Conservation (phyloP, 2,113 vertebrate genomes). For the Poecile atricapillus region DNA sequence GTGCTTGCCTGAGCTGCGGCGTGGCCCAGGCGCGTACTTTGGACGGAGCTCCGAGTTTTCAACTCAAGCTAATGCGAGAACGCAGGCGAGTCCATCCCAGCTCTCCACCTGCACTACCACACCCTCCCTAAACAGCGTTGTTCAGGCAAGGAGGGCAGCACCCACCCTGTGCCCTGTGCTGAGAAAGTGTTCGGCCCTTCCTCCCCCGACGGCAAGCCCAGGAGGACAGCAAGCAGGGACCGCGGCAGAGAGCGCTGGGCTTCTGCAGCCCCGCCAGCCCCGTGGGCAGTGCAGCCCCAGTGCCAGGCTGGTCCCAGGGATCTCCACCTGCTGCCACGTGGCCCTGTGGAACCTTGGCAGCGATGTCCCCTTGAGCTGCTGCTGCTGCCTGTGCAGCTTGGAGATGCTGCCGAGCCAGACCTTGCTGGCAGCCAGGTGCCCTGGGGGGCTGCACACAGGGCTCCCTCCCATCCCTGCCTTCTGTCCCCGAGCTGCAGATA, state of each 20-base stretch:
- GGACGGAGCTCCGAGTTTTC: not conserved
- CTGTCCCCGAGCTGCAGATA: not conserved
- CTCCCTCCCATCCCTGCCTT: not conserved
- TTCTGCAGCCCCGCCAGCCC: fast-evolving
- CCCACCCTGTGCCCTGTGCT: not conserved
- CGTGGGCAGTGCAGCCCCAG: not conserved
- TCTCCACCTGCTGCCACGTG: constrained; percentile 33
- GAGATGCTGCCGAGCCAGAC: not conserved
- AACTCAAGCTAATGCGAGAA: not conserved
- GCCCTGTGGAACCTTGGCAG: not conserved
- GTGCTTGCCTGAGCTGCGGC: not conserved
- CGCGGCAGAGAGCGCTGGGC: fast-evolving
- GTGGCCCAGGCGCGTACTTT: not conserved
- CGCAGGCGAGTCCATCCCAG: not conserved
- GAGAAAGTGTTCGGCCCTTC: not conserved
- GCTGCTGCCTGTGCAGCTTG: not conserved
- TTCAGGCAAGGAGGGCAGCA: not conserved
- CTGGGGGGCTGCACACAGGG: not conserved
- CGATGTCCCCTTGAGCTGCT: not conserved
- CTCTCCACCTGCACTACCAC: not conserved
- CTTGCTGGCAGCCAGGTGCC: not conserved
- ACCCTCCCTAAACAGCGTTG: not conserved
- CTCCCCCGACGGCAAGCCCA: not conserved
- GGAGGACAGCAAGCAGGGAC: not conserved
- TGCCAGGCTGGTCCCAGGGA: not conserved